Conservation (phyloP, 2,888 invertebrate genomes). For the Eustalomyia histrio region DNA sequence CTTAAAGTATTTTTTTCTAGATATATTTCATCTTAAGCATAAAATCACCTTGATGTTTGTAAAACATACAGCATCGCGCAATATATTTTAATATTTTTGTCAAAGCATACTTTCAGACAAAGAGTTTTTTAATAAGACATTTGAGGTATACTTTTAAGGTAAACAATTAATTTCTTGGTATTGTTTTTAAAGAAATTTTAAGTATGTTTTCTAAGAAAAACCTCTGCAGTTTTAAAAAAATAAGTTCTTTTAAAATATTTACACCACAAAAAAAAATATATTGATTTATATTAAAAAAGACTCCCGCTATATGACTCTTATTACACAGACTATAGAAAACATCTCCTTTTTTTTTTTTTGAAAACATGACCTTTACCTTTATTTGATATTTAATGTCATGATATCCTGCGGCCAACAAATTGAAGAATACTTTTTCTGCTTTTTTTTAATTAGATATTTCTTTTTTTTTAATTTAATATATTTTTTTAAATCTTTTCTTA, state of each 20-base stretch:
- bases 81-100: not conserved
- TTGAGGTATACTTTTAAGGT: not conserved
- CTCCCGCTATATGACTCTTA: not conserved
- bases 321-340: not conserved
- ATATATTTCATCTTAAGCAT: not conserved
- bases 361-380: constrained; percentile 62
- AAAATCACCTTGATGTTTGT: not conserved
- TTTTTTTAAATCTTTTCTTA: not conserved
- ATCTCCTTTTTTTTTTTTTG: constrained; percentile 7
- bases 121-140: not conserved
- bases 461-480: constrained; percentile 20
- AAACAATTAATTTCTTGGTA: not conserved
- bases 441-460: not conserved
- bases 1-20: too few relatives aligned
- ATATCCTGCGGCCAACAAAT: constrained; percentile 1
- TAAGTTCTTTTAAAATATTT: too few relatives aligned
- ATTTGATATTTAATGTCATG: constrained; percentile 11
- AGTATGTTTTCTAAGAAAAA: not conserved
- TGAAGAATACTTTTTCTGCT: not conserved
- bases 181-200: too few relatives aligned
- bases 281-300: not conserved
- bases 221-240: not conserved
- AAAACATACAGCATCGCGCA: not conserved
- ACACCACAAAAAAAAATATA: not conserved
- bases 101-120: not conserved